Evolutionary conservation across 2,888 invertebrate genomes (phyloP), one percentile per base, ranked within the genome.

Genomic region (Carpatolechia fugitivella): DNA sequence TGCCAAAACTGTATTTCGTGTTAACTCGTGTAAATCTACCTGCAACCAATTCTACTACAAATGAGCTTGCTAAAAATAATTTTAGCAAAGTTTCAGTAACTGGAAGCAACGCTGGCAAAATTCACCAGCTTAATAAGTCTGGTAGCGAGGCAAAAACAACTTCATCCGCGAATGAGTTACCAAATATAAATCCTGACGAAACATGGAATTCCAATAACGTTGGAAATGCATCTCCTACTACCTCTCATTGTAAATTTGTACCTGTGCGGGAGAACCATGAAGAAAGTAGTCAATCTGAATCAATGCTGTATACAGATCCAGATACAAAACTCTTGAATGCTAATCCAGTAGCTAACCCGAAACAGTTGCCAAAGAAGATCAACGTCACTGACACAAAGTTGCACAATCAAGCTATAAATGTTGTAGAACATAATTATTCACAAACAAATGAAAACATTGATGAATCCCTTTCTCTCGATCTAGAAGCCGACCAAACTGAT

Each of bases 271-370:
- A 11, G 33, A 11, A 11, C 33, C 33, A 3, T 24, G 24, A 10
- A 10, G 3, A 3, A 5, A 33, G 4, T 8, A 3, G 3, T 33
- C 33, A 16, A 16, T 16, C 40, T 10, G 40, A 40, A 14, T 1
- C 16, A 10, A 6, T 18, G 11, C 7, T 35, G 60, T 30, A 6
- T 30, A 60, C 36, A 10, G 24, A 44, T 18, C n/a, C 55, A 41
- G 61, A 64, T 31, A 49, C 30, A 57, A 78, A 72, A 60, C 58
- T 80, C n/a, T 62, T 80, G 3, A 80, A 85, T 67, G 64, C 69
- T 29, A 81, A 72, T 66, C 89, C 89, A 35, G 89, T 86, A 13
- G 72, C 81, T 33, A 83, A 86, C 61, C 89, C 89, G 4, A 89
- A 82, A 69, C 77, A 82, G 67, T 65, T 86, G 16, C 85, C 82